Base-by-base conservation (phyloP, 2,888 invertebrate species). In the Agonopterix subpropinquella region DNA sequence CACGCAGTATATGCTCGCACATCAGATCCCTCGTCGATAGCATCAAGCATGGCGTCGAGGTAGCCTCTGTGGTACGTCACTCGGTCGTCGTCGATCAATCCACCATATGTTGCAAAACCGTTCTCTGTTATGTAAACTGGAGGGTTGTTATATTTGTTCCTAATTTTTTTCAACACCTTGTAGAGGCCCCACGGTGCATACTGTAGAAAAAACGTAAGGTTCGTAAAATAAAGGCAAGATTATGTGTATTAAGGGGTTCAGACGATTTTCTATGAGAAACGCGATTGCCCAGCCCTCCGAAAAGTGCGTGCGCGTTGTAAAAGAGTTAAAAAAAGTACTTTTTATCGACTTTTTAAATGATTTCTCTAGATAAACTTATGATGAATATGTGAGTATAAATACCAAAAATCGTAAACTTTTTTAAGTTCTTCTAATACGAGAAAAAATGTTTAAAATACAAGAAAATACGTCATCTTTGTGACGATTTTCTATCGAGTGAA, bases 101-200 rank as follows among this genome's bases (percentile, higher is more conserved):
- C 74, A 4, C 49, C 55, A 11, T 13, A 35, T 0, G 60, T 61
- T 0, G 67, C 54, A 44, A 58, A 64, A 0, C 91, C 91, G 56
- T 90, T 91, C 67, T 92, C 92, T 2, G 89, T 89, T 2, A 91
- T 71, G 45, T 81, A 80, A 42, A 92, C 77, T 36, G 84, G 64
- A 2, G 89, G 89, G 65, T 91, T 89, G 28, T 77, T 76, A 58
- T 87, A 89, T n/a, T 77, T 67, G 1, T 73, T 60, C 53, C 75
- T 78, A 28, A 90, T 67, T 55, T 89, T 87, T 8, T 77, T 81
- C 11, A 92, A 63, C n/a, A 90, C 51, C 51, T 89, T 87, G 49
- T 83, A 69, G 50, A 92, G 80, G 2, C 90, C 91, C 80, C 87
- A 83, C 0, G 91, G 90, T 4, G 85, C 81, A n/a, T 15, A 11